Evolutionary conservation across 1,140 invertebrate species (phyloP).

Genomic region (Hydropsyche tenuis): DNA sequence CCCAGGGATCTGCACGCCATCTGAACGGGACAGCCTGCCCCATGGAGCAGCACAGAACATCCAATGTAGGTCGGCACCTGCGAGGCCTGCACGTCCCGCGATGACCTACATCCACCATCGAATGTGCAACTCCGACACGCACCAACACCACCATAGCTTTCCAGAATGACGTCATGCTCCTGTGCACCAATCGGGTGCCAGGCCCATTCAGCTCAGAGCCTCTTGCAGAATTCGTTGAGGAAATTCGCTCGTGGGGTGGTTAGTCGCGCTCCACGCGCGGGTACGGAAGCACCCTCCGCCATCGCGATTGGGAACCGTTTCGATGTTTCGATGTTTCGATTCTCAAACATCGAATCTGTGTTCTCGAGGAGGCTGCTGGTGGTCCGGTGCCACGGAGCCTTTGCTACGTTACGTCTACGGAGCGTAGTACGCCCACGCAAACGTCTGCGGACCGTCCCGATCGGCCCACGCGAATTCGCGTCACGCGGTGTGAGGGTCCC

Average conservation of each 20-base stretch:
- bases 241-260: constrained; percentile 38
- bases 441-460: constrained; percentile 33
- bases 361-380: background rate
- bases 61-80: constrained; percentile 34
- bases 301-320: background rate
- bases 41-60: background rate
- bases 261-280: constrained; percentile 52
- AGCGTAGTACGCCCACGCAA: constrained; percentile 30
- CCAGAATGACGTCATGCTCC: constrained; percentile 57
- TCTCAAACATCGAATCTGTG: background rate
- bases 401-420: background rate
- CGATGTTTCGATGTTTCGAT: background rate
- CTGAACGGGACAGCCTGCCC: background rate
- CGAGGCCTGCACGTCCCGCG: constrained; percentile 40
- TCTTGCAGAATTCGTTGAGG: constrained; percentile 48
- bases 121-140: constrained; percentile 43
- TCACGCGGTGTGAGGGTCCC: background rate
- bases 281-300: constrained; percentile 39
- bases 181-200: constrained; percentile 53
- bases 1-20: background rate
- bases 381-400: constrained; percentile 23
- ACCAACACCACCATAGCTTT: constrained; percentile 22
- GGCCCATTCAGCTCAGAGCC: constrained; percentile 55
- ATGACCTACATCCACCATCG: constrained; percentile 45
- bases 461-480: constrained; percentile 28